Evolutionary conservation across 30 jellyfish, hydroid and myxozoan species (phyloP).

Genomic region (Pseudorhiza aurosa): DNA sequence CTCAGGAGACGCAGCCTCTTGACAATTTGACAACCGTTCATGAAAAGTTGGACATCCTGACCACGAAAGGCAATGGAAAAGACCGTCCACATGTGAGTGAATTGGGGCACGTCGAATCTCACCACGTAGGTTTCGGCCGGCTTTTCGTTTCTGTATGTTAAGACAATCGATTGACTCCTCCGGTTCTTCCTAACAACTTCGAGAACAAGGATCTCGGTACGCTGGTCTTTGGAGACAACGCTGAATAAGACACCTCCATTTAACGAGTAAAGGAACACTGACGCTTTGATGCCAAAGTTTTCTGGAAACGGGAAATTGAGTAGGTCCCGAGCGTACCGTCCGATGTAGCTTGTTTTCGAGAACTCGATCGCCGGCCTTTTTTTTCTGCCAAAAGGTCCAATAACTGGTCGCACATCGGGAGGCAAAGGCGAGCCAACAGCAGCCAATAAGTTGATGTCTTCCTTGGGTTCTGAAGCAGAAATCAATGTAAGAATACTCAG

Average conservation of each 20-base stretch:
- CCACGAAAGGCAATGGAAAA: constrained; percentile 70
- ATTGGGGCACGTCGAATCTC: constrained; percentile 62
- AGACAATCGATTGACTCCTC: constrained; percentile 51
- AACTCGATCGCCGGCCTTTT: constrained; percentile 92
- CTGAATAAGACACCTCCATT: constrained; percentile 79
- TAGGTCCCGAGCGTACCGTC: constrained; percentile 89
- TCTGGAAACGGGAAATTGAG: constrained; percentile 63
- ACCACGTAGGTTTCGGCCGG: constrained; percentile 44
- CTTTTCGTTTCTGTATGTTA: constrained; percentile 48
- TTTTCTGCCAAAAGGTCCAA: constrained; percentile 83
- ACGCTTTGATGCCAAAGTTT: constrained; percentile 80
- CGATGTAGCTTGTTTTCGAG: constrained; percentile 79
- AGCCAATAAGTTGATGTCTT: constrained; percentile 69
- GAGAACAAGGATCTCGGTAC: constrained; percentile 42
- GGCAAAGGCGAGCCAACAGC: constrained; percentile 99
- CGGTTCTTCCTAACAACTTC: constrained; percentile 28
- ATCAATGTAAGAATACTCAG: not conserved
- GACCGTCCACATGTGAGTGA: constrained; percentile 78
- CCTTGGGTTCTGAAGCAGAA: constrained; percentile 61
- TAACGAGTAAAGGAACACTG: constrained; percentile 43
- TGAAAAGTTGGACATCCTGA: constrained; percentile 45
- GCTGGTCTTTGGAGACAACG: constrained; percentile 71
- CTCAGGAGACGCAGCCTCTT: constrained; percentile 21
- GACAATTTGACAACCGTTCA: constrained; percentile 79
- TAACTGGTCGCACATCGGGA: constrained; percentile 68